Base-by-base conservation (phyloP, 2,797 vertebrate species). In the Danionella dracula region DNA sequence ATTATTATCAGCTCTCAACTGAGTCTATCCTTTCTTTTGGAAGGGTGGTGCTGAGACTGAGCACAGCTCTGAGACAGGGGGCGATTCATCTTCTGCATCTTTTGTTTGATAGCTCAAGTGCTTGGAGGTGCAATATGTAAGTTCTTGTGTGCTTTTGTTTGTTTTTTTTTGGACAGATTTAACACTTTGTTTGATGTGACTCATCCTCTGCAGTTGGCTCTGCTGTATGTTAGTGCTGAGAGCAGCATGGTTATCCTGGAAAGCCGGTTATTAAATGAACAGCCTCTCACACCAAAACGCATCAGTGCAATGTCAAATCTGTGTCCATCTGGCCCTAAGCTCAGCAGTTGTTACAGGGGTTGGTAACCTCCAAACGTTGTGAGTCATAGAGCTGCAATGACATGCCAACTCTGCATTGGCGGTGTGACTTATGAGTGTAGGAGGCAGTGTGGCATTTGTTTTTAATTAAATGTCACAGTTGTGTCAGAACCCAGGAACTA, bases 1-100 rank as follows among this genome's bases (percentile, higher is more conserved):
- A 66, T 76, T 76, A 76, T 76, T 76, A 76, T 72, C 75, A 74
- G 71, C 71, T 67, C 50, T 71, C 62, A 31, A 27, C 60, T 55
- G 54, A 56, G 41, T 31, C 38, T 27, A 27, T 54, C 20, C 21
- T 31, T 11, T 37, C 32, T 59, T 70, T 65, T 67, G 45, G 53
- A 50, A 60, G 40, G 59, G 45, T 50, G 38, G 64, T 35, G 56
- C 50, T 44, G 56, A 51, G 32, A 66, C 37, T 6, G 23, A 54
- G 56, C 16, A 38, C 8, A 37, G 56, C 37, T 16, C 17, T 29
- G 29, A 21, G 62, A 66, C 2, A 27, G 15, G 15, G 59, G 56
- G 60, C 71, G 38, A 46, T 70, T 67, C 23, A 70, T 74, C 50
- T 74, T 50, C 53, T 71, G 38, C 41, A 29, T 38, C 29, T 48